A percentile compares a stretch with the other conserved stretches of the same genome.
Conservation (phyloP, 2,113 vertebrate genomes). For the Peromyscus maniculatus region DNA sequence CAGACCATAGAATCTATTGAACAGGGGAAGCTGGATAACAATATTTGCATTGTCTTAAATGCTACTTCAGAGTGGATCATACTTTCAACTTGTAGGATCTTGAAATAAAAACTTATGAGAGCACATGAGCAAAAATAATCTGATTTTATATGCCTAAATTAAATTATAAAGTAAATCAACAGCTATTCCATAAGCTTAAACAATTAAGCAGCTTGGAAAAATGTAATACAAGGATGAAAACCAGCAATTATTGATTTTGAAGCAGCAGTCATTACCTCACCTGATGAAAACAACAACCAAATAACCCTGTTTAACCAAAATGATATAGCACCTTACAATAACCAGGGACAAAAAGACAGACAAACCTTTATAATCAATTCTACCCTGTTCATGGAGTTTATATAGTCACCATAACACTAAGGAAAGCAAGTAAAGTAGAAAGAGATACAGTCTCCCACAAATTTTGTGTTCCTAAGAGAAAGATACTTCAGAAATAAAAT, state of each 20-base stretch:
- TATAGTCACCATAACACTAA: constrained; percentile 1
- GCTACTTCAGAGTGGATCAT: background rate
- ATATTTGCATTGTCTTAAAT: background rate
- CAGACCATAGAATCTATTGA: background rate
- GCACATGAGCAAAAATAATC: constrained; percentile 19
- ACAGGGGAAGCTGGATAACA: background rate
- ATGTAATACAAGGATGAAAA: constrained; percentile 7
- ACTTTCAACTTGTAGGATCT: background rate
- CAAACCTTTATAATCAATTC: background rate
- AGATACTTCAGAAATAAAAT: constrained; percentile 57
- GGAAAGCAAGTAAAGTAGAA: constrained; percentile 5
- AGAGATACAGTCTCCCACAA: background rate
- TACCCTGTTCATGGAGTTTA: background rate
- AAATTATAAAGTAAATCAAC: constrained; percentile 27
- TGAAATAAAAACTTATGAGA: background rate
- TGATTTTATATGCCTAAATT: constrained; percentile 39
- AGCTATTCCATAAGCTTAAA: background rate
- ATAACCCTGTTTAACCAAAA: constrained; percentile 15
- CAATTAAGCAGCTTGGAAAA: background rate
- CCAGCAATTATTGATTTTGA: constrained; percentile 42
- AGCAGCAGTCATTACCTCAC: background rate
- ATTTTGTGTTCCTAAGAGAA: background rate
- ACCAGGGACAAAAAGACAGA: background rate
- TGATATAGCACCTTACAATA: constrained; percentile 43
- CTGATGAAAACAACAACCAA: constrained; percentile 5